These are phyloP conservation scores for Gorsachius magnificus DNA, from an alignment of 2,797 vertebrate species.

Conservation along the genomic window DNA sequence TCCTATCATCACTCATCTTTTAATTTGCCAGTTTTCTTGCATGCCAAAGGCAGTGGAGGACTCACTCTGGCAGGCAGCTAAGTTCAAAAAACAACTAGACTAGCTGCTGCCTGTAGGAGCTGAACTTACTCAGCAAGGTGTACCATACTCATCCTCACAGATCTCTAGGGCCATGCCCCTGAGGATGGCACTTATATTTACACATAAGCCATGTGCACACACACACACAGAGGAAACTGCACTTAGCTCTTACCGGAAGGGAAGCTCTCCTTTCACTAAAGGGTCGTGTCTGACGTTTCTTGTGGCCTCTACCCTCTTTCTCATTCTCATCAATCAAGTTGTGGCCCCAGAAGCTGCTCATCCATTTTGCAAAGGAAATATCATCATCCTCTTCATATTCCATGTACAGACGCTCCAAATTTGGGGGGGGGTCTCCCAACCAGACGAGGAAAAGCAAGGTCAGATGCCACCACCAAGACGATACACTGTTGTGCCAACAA, in stretches of 20 bases:
- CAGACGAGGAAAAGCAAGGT: slow-evolving; percentile 73
- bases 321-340: slow-evolving; percentile 72
- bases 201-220: background rate
- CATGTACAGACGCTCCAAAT: slow-evolving; percentile 75
- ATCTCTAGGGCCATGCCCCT: background rate
- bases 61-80: background rate
- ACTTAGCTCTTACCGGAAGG: slow-evolving; percentile 81
- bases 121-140: background rate
- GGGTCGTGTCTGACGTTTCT: slow-evolving; percentile 67
- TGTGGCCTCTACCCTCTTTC: slow-evolving; percentile 80
- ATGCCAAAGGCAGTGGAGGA: background rate
- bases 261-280: slow-evolving; percentile 84
- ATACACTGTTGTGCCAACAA: slow-evolving; percentile 15
- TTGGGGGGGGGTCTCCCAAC: background rate
- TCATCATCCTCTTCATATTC: slow-evolving; percentile 94
- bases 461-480: slow-evolving; percentile 44
- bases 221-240: background rate
- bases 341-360: slow-evolving; percentile 98
- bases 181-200: background rate
- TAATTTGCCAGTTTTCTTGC: background rate
- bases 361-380: slow-evolving; percentile 95
- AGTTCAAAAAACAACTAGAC: background rate
- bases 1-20: background rate
- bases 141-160: background rate
- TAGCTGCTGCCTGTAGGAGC: background rate